Conservation (phyloP, 2,888 invertebrate genomes). For the Tortrix viridana region DNA sequence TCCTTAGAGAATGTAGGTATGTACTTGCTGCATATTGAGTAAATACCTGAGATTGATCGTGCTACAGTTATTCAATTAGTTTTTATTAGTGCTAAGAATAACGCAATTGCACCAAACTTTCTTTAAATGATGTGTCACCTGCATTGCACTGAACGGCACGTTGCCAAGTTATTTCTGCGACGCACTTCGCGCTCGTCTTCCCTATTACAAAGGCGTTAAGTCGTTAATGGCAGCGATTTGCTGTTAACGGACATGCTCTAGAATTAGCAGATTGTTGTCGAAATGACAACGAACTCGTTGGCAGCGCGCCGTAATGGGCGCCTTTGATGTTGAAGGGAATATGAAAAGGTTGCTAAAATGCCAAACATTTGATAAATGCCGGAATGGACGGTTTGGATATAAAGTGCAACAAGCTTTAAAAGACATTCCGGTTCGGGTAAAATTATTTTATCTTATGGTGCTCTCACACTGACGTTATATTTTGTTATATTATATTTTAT, state of each 20-base stretch:
- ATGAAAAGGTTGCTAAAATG: constrained; percentile 1
- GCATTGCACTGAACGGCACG: constrained; percentile 27
- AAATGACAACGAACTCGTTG: constrained; percentile 57
- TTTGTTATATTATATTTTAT: no score
- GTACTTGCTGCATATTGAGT: no score
- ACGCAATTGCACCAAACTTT: constrained; percentile 24
- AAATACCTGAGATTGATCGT: no score
- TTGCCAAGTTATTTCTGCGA: constrained; percentile 30
- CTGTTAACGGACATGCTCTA: constrained; percentile 44
- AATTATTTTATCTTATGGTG: no score
- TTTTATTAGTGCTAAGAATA: not conserved
- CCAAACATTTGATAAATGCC: no score
- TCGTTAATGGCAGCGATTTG: constrained; percentile 38
- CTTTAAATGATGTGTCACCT: constrained; percentile 31
- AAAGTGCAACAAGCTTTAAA: no score
- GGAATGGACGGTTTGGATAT: no score
- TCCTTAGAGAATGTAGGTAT: no score
- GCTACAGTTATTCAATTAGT: no score
- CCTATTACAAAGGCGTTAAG: constrained; percentile 5
- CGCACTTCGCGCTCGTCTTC: constrained; percentile 4
- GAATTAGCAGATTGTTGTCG: constrained; percentile 47
- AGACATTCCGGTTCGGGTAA: no score
- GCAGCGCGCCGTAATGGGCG: constrained; percentile 42
- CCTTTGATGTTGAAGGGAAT: constrained; percentile 16
- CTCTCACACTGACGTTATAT: no score